Percentiles rank a stretch among this genome's conserved stretches.
These are phyloP conservation scores for Lacerta agilis DNA, from an alignment of 2,797 vertebrate genomes.

Conservation along the genomic window DNA sequence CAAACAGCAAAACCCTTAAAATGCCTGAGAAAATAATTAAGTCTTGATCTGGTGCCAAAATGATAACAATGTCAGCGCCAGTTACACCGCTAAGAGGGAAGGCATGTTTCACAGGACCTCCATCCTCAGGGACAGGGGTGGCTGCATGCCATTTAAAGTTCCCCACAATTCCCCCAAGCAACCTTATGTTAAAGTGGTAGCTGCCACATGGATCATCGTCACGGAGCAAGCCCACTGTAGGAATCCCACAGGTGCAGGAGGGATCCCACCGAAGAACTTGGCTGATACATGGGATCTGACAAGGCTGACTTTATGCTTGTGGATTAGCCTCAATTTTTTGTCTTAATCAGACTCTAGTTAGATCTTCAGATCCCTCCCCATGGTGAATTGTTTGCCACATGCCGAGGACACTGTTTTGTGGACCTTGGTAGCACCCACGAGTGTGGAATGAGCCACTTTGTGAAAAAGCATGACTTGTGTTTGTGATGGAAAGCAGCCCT, in stretches of 20 bases:
- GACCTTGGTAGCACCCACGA: background rate
- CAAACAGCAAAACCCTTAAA: too few species aligned
- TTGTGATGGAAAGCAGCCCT: background rate
- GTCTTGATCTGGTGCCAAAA: too few species aligned
- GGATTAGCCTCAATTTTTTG: background rate
- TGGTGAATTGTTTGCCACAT: background rate
- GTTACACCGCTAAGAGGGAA: too few species aligned
- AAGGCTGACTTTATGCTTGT: background rate
- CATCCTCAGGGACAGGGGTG: background rate
- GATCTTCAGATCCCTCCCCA: too few species aligned
- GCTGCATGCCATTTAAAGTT: background rate
- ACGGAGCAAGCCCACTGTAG: too few species aligned
- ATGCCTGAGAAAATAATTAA: too few species aligned
- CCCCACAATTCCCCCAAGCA: background rate
- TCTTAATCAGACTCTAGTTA: background rate
- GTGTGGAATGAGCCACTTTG: background rate
- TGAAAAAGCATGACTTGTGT: background rate
- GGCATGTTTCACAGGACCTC: background rate
- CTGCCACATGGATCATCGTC: background rate
- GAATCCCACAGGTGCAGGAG: too few species aligned
- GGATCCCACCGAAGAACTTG: too few species aligned
- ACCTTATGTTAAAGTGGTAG: background rate
- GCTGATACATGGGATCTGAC: background rate
- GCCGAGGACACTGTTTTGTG: background rate
- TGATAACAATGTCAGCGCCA: too few species aligned